A percentile compares a stretch with the other conserved stretches of the same genome.
Evolutionary conservation across 1,140 invertebrate genomes (phyloP).

Genomic region (Trachymyrmex cornetzi): DNA sequence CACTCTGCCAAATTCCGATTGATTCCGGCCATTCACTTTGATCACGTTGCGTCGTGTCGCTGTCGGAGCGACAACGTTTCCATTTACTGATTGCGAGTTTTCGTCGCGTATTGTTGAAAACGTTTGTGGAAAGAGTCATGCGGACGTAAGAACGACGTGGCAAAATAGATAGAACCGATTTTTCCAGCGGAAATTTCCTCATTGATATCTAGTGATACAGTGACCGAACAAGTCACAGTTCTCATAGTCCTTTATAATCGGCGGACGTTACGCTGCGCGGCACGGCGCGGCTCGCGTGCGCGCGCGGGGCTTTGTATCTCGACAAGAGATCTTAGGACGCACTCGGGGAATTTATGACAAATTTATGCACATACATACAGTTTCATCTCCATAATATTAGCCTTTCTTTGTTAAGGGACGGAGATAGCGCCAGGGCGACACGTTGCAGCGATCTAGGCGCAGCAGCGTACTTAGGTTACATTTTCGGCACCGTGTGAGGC

Average conservation of each 20-base stretch:
- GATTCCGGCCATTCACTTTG: slow-evolving; percentile 70
- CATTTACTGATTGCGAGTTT: slow-evolving; percentile 51
- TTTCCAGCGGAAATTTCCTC: slow-evolving; percentile 14
- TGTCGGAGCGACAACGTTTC: slow-evolving; percentile 56
- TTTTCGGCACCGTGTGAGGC: slow-evolving; percentile 9
- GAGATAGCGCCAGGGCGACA: slow-evolving; percentile 18
- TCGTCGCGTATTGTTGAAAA: slow-evolving; percentile 19
- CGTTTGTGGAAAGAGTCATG: slow-evolving; percentile 4
- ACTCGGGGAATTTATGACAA: slow-evolving; percentile 37
- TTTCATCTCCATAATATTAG: slow-evolving; percentile 54
- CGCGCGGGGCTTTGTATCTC: slow-evolving; percentile 5
- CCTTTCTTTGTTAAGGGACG: slow-evolving; percentile 25
- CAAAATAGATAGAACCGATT: slow-evolving; percentile 35
- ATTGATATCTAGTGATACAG: not conserved
- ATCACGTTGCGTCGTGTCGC: slow-evolving; percentile 59
- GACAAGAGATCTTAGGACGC: slow-evolving; percentile 40
- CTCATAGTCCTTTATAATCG: slow-evolving; percentile 31
- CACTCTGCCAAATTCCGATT: slow-evolving; percentile 70
- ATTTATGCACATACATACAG: slow-evolving; percentile 54
- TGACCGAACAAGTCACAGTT: slow-evolving; percentile 29
- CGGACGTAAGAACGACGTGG: not conserved
- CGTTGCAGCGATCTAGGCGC: slow-evolving; percentile 19
- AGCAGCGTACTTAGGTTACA: not conserved
- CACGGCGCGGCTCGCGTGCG: not conserved
- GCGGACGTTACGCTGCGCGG: not conserved